Evolutionary conservation across 2,888 invertebrate genomes (phyloP).

Genomic region (Mellilla xanthometata): DNA sequence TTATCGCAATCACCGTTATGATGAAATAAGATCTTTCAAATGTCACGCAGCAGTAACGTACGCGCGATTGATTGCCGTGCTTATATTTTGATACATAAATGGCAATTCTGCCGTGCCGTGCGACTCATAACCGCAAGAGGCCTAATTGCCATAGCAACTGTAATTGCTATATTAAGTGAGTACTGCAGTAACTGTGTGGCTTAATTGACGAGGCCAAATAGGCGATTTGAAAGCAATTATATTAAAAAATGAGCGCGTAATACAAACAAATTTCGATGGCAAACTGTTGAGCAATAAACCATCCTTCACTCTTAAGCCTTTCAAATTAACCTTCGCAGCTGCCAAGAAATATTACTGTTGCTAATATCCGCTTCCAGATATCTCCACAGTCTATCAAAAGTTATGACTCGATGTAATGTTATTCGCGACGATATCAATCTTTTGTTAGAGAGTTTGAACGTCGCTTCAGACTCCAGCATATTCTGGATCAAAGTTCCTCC

Average conservation of each 20-base stretch:
- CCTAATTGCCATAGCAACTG: slow-evolving; percentile 6
- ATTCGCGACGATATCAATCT: slow-evolving; percentile 30
- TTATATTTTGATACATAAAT: slow-evolving; percentile 1
- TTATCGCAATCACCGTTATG: no score
- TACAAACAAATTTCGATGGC: no score
- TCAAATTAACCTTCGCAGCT: no score
- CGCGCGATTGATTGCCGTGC: neutral
- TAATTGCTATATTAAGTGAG: slow-evolving; percentile 4
- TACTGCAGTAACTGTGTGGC: neutral
- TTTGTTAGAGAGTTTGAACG: slow-evolving; percentile 32
- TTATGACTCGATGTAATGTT: slow-evolving; percentile 25
- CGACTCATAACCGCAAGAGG: slow-evolving; percentile 5
- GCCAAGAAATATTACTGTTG: neutral
- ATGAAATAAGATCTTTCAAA: neutral
- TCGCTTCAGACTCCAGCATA: slow-evolving; percentile 26
- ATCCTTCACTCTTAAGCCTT: no score
- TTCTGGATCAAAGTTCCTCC: slow-evolving; percentile 30
- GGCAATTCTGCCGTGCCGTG: slow-evolving; percentile 6
- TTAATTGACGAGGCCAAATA: neutral
- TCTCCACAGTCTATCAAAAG: slow-evolving; percentile 23
- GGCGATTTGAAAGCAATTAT: neutral
- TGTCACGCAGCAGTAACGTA: neutral
- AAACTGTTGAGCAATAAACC: no score
- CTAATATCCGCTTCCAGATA: slow-evolving; percentile 16
- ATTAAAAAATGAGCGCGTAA: no score